Evolutionary conservation across 2,888 invertebrate species (phyloP).

Genomic region (Lithophane leautieri): DNA sequence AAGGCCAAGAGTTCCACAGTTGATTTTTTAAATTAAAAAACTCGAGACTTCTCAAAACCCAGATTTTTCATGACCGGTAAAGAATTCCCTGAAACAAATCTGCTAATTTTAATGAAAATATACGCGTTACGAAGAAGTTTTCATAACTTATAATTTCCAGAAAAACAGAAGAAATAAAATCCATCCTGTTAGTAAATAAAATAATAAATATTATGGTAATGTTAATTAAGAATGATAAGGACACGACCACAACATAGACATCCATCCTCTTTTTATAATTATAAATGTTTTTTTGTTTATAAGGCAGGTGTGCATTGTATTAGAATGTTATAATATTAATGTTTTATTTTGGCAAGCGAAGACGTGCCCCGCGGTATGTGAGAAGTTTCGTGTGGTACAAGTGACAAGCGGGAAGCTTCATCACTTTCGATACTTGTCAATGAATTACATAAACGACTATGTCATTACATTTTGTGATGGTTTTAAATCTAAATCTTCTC

Average conservation of each 20-base stretch:
- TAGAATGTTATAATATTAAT: slow-evolving; percentile 86
- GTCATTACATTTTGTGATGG: not conserved
- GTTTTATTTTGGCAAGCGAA: slow-evolving; percentile 89
- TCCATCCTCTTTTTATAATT: slow-evolving; percentile 67
- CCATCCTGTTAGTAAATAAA: slow-evolving; percentile 1
- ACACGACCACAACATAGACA: slow-evolving; percentile 52
- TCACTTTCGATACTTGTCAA: too few relatives aligned
- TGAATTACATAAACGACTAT: not conserved
- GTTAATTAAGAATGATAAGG: slow-evolving; percentile 55
- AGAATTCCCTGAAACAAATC: not conserved
- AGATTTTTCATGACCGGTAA: not conserved
- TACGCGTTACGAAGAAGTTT: too few relatives aligned
- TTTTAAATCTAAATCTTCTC: not conserved
- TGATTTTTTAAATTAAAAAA: too few relatives aligned
- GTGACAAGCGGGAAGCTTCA: slow-evolving; percentile 36
- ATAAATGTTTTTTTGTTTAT: slow-evolving; percentile 69
- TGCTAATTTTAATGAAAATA: too few relatives aligned
- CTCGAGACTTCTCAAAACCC: not conserved
- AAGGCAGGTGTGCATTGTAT: slow-evolving; percentile 81
- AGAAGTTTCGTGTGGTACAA: slow-evolving; percentile 50
- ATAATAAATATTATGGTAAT: slow-evolving; percentile 55
- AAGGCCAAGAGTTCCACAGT: too few relatives aligned
- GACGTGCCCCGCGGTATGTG: slow-evolving; percentile 74
- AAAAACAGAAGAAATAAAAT: not conserved
- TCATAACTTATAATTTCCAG: not conserved